Evolutionary conservation across 2,888 invertebrate genomes (phyloP).

Genomic region (Pseudoips prasinana): DNA sequence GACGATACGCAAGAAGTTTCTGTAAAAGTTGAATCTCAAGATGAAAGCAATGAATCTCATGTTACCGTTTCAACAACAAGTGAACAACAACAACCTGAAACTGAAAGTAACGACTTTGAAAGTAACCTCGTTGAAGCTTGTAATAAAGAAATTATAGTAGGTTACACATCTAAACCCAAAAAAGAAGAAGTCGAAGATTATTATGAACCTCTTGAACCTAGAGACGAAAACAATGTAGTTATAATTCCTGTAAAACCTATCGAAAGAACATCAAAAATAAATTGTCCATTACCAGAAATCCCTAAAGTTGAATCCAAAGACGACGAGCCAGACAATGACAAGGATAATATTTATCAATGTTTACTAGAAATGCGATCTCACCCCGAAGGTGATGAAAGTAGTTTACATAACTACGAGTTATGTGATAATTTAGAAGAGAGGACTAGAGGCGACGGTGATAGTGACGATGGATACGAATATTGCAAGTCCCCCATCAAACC

Average conservation of each 20-base stretch:
- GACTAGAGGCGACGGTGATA: constrained; percentile 71
- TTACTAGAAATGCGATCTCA: constrained; percentile 73
- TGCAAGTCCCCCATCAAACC: constrained; percentile 73
- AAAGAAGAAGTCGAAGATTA: constrained; percentile 62
- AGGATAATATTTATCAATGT: constrained; percentile 73
- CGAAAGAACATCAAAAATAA: constrained; percentile 65
- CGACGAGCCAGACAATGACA: constrained; percentile 32
- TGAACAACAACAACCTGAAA: constrained; percentile 32
- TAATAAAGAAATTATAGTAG: constrained; percentile 66
- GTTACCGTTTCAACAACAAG: constrained; percentile 30
- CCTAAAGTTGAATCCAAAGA: constrained; percentile 49
- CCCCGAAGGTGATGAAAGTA: constrained; percentile 74
- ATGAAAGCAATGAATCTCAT: constrained; percentile 47
- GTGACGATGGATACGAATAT: constrained; percentile 77
- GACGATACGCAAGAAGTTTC: constrained; percentile 40
- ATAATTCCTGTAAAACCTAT: constrained; percentile 59
- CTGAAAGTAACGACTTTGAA: constrained; percentile 65
- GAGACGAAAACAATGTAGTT: constrained; percentile 53
- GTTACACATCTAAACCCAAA: constrained; percentile 56
- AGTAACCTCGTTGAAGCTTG: constrained; percentile 70
- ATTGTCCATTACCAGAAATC: constrained; percentile 76
- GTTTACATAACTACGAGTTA: constrained; percentile 79
- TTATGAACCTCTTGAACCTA: constrained; percentile 72
- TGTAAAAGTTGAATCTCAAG: constrained; percentile 49
- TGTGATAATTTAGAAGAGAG: constrained; percentile 70